phyloP scores from a whole-genome alignment of 2,113 vertebrate genomes.

The Pluvialis apricaria region DNA sequence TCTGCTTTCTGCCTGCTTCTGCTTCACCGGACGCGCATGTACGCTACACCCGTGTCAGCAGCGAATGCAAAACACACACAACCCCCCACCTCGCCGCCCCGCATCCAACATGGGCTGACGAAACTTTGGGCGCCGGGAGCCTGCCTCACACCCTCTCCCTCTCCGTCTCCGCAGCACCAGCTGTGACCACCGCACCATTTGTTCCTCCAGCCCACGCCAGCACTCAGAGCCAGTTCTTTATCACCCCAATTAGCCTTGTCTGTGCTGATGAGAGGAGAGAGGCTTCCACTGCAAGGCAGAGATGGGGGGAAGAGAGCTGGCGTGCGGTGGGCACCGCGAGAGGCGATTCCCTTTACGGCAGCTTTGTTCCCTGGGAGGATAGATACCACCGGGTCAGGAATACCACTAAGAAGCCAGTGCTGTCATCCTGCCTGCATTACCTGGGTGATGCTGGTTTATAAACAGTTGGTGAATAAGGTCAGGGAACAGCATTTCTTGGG shows the following conservation, averaged over 20 bases:
- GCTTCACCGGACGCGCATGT: conserved; percentile 32
- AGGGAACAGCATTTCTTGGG: neutral
- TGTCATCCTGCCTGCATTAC: neutral
- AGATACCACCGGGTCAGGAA: neutral
- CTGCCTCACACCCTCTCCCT: conserved; percentile 35
- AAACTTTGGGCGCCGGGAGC: conserved; percentile 1
- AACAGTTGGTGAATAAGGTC: neutral
- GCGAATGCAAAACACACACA: conserved; percentile 39
- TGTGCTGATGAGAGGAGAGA: conserved; percentile 63
- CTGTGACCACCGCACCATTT: conserved; percentile 42
- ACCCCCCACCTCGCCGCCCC: neutral
- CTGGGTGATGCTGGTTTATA: neutral
- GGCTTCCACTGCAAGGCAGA: conserved; percentile 2
- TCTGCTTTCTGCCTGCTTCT: conserved; percentile 42
- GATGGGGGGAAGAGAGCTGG: neutral
- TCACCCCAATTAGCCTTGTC: conserved; percentile 59
- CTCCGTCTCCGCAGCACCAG: conserved; percentile 32
- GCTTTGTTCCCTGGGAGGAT: neutral
- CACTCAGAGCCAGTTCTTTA: conserved; percentile 23
- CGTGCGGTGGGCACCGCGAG: neutral
- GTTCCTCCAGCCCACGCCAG: conserved; percentile 43
- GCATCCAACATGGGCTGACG: neutral
- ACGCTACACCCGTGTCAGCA: conserved; percentile 41
- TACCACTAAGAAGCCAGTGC: rapidly evolving
- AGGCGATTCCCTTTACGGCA: neutral